Evolutionary conservation across 2,888 invertebrate genomes (phyloP), one percentile per base, ranked within the genome.

Genomic region (Cephus nigrinus): DNA sequence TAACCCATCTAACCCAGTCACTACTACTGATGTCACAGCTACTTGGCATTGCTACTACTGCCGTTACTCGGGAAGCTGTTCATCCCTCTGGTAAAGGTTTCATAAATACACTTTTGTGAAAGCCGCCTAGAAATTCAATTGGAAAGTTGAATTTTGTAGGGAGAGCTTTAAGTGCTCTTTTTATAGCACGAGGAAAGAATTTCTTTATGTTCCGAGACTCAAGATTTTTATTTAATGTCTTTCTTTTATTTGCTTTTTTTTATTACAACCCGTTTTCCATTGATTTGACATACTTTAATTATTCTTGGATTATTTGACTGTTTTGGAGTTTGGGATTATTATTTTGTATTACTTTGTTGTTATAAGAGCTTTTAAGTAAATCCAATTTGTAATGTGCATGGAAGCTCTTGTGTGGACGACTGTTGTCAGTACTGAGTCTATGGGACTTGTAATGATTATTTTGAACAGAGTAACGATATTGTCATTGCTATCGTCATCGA

Each of bases 41-140:
- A 72, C 23, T 23, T 23, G 23, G 55, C 55, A 55, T 55, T 55
- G 55, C 23, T 23, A 9, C 9, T 55, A 23, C 23, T 77, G 75
- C 76, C 80, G 74, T 73, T 40, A 75, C 40, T 78, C 68, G 76
- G 72, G 75, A 73, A 74, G 75, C 78, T 80, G 78, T 79, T 82
- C 78, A 78, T 78, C 69, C 79, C 83, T 79, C 80, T 78, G 76
- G 78, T 81, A 81, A 86, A 84, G 83, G 84, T 86, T 87, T 85
- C 85, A 86, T 89, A 88, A 88, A 88, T 88, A 88, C 86, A 84
- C 83, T 86, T 86, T 86, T 86, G 86, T 85, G 82, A 78, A 82
- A 80, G 79, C 82, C 82, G 82, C 82, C 81, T 80, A 82, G 85
- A 88, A 89, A 89, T 89, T 88, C 84, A 88, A 89, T 88, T 86